Percentiles rank a stretch among this genome's conserved stretches.
Evolutionary conservation across 1,140 invertebrate species (phyloP).

Genomic region (Nasonia longicornis): DNA sequence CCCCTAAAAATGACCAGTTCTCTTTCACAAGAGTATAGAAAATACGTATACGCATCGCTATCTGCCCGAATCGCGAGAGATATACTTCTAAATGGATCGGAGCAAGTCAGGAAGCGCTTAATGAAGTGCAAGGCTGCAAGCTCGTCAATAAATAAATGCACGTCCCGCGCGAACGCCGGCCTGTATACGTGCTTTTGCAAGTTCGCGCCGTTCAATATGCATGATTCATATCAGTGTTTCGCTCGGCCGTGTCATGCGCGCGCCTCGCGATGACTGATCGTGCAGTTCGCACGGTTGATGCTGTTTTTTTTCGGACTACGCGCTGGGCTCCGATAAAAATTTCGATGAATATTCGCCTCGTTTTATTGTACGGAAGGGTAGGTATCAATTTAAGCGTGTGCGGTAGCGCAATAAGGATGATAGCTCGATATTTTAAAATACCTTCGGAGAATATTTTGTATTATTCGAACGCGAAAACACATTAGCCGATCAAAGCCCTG

Average conservation of each 20-base stretch:
- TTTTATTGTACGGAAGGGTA: no score
- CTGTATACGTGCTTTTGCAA: slow-evolving; percentile 4
- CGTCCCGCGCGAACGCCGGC: not conserved
- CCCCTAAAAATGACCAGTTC: no score
- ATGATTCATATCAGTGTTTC: slow-evolving; percentile 46
- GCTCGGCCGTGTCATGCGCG: slow-evolving; percentile 13
- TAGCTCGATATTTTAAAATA: no score
- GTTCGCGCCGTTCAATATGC: slow-evolving; percentile 50
- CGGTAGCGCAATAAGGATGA: no score
- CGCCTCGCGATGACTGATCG: slow-evolving; percentile 1
- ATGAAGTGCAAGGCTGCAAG: slow-evolving; percentile 1
- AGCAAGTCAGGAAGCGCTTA: not conserved
- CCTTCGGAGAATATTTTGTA: not conserved
- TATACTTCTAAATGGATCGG: not conserved
- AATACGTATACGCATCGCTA: no score
- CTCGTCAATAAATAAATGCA: slow-evolving; percentile 43
- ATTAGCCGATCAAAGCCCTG: not conserved
- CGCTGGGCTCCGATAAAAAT: not conserved
- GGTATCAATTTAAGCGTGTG: no score
- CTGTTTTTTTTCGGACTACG: not conserved
- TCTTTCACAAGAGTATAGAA: no score
- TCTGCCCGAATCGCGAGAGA: no score
- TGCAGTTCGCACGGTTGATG: not conserved
- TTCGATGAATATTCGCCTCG: slow-evolving; percentile 8
- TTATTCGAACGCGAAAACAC: not conserved